phyloP scores from a whole-genome alignment of 2,797 vertebrate species.

The Tenualosa ilisha region DNA sequence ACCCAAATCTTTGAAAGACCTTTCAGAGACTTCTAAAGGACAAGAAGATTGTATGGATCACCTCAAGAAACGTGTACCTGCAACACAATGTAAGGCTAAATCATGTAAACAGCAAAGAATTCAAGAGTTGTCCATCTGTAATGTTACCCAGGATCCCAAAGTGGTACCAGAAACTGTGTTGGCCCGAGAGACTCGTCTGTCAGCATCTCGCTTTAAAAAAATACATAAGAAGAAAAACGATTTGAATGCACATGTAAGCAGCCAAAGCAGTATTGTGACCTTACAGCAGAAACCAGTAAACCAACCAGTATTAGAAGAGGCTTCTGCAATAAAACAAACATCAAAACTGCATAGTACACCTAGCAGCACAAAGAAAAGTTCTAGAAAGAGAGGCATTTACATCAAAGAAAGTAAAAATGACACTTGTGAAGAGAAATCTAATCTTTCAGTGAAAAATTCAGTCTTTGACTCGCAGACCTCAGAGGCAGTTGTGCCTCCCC shows the following conservation, averaged over 20 bases:
- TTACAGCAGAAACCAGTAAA: neutral
- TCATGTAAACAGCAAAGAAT: neutral
- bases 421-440: no score
- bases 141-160: neutral
- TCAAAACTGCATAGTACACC: neutral
- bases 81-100: neutral
- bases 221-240: neutral
- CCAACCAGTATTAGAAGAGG: neutral
- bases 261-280: neutral
- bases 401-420: neutral
- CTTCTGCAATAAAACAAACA: neutral
- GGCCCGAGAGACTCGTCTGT: neutral
- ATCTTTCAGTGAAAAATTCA: neutral
- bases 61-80: neutral
- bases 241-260: neutral
- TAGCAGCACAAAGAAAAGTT: neutral
- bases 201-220: neutral
- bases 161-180: neutral
- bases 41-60: neutral
- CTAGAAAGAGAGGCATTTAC: neutral
- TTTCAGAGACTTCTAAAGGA: neutral
- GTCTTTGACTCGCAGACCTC: neutral
- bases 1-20: neutral
- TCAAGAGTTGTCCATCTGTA: neutral
- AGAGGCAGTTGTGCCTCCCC: neutral